These are phyloP conservation scores for Patella vulgata DNA, from an alignment of 1,140 invertebrate species.

Conservation along the genomic window DNA sequence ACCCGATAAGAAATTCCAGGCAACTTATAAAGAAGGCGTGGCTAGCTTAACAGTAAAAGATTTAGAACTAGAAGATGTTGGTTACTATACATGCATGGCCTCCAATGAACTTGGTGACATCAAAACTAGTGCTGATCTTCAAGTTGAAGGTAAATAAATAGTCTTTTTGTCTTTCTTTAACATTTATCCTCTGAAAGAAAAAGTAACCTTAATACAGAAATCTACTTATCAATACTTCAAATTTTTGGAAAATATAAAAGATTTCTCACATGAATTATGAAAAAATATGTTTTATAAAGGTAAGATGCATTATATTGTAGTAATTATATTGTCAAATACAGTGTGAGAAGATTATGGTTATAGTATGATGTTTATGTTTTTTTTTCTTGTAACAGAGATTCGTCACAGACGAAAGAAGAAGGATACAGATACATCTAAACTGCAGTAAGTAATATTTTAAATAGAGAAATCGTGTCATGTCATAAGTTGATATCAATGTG, in stretches of 20 bases:
- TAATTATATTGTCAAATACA: too few species aligned
- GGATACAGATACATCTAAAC: conserved; percentile 34
- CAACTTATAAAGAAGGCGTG: conserved; percentile 52
- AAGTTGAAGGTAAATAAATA: conserved; percentile 57
- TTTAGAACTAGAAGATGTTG: conserved; percentile 85
- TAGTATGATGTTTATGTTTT: too few species aligned
- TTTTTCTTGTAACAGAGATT: too few species aligned
- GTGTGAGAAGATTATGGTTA: too few species aligned
- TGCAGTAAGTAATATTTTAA: conserved; percentile 48
- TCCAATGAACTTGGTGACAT: conserved; percentile 88
- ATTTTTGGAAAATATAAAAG: too few species aligned
- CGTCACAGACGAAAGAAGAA: conserved; percentile 44
- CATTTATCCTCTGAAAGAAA: neutral
- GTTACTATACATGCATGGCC: conserved; percentile 92
- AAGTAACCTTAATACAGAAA: too few species aligned
- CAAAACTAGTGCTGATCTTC: conserved; percentile 87
- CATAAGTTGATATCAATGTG: too few species aligned
- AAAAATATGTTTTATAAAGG: too few species aligned
- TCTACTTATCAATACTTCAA: too few species aligned
- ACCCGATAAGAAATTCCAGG: conserved; percentile 47
- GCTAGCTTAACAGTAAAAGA: conserved; percentile 84
- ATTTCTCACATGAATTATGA: too few species aligned
- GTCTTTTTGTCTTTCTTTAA: neutral
- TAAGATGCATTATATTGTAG: too few species aligned
- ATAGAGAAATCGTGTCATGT: too few species aligned